These are phyloP conservation scores for Metopolophium dirhodum DNA, from an alignment of 1,140 invertebrate genomes.

Conservation along the genomic window DNA sequence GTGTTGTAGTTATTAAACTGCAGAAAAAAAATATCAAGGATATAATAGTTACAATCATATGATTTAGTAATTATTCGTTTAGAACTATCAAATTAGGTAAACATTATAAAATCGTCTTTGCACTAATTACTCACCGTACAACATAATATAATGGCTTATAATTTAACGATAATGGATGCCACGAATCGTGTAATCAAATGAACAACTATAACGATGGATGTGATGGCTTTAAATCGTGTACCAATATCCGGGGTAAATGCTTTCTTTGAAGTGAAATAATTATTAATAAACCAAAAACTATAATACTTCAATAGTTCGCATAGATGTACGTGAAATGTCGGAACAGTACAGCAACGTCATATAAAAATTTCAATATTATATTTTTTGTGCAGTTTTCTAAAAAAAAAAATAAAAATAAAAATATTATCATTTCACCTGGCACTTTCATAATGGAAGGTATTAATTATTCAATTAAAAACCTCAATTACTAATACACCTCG, in stretches of 20 bases:
- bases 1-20: neutral
- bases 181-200: neutral
- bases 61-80: neutral
- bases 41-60: neutral
- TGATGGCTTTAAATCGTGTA: neutral
- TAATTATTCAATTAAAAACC: constrained; percentile 28
- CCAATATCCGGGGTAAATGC: neutral
- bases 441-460: neutral
- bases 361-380: neutral
- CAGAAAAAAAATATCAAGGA: neutral
- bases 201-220: neutral
- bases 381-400: neutral
- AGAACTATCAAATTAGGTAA: neutral
- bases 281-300: neutral
- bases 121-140: neutral
- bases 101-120: neutral
- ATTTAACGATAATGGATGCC: neutral
- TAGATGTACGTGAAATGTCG: neutral
- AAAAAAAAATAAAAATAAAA: neutral
- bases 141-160: neutral
- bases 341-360: neutral
- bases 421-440: neutral
- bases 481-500: neutral
- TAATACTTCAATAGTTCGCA: neutral
- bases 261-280: constrained; percentile 20